phyloP scores from a whole-genome alignment of 2,113 vertebrate genomes.

The Indri indri region DNA sequence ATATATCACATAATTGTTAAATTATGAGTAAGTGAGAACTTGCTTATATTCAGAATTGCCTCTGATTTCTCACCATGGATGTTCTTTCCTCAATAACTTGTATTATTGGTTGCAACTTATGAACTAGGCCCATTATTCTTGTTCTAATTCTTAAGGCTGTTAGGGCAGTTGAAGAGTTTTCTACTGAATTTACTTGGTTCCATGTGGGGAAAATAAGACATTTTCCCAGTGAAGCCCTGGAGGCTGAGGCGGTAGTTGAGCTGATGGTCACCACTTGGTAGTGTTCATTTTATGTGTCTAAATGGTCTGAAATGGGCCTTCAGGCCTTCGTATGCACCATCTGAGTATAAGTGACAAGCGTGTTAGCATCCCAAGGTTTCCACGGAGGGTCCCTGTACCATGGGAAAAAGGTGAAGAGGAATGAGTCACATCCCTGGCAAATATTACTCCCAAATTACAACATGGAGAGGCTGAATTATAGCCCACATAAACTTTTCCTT shows the following conservation, averaged over 20 bases:
- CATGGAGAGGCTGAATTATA: background rate
- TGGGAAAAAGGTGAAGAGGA: background rate
- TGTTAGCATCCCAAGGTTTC: background rate
- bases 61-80: background rate
- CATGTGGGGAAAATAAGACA: background rate
- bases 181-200: background rate
- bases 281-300: background rate
- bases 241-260: background rate
- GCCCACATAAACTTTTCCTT: background rate
- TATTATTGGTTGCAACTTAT: rapidly evolving
- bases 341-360: background rate
- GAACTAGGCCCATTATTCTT: background rate
- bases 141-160: background rate
- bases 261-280: background rate
- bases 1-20: background rate
- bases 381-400: background rate
- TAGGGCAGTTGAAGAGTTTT: background rate
- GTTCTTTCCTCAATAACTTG: background rate
- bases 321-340: background rate
- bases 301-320: background rate
- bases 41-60: background rate
- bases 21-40: background rate
- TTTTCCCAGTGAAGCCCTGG: background rate
- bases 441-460: background rate
- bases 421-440: background rate